Base-by-base conservation (phyloP, 23 tunicate genomes). In the Pegea sp. region DNA sequence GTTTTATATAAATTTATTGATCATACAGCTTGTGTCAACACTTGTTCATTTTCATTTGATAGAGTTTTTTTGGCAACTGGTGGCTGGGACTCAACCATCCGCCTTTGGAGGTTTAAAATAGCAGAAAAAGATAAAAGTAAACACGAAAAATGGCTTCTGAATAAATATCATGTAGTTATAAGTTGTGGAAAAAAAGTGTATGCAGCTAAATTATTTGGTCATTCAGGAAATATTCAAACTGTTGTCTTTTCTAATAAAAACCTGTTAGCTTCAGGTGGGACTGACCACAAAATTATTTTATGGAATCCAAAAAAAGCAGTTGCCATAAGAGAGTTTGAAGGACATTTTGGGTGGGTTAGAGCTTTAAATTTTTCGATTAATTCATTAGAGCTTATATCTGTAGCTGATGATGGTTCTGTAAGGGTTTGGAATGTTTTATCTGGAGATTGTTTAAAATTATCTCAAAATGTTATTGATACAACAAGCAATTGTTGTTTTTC, bases 291-390 rank as follows among this genome's bases (percentile, higher is more conserved):
- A 4, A 64, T 84, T 22, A 55, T 66, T 5, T 59, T 84, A 53
- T 84, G 95, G 95, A 64, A 84, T 59, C 66, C 75, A n/a, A 50
- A 42, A 34, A 48, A 67, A 22, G 68, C 52, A 22, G 59, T 64
- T 11, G 31, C 68, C 58, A 31, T 84, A 5, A 57, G 43, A 19
- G 62, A 56, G n/a, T 67, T 84, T 29, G 2, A 22, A 20, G 95
- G 95, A 2, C 95, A 84, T 64, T 67, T 68, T 0, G 95, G 95
- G 7, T 84, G 95, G 95, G 76, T 84, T 34, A 84, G 69, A 63
- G 76, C 95, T 21, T 66, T 84, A 22, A 30, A 58, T 26, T 84
- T 84, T 29, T 69, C 95, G 11, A 26, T 51, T 1, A 57, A 67
- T 31, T 84, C 95, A 29, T 43, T 68, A 19, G 76, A 84, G 27